These are phyloP conservation scores for Aphidoletes aphidimyza DNA, from an alignment of 2,888 invertebrate species.

Conservation along the genomic window DNA sequence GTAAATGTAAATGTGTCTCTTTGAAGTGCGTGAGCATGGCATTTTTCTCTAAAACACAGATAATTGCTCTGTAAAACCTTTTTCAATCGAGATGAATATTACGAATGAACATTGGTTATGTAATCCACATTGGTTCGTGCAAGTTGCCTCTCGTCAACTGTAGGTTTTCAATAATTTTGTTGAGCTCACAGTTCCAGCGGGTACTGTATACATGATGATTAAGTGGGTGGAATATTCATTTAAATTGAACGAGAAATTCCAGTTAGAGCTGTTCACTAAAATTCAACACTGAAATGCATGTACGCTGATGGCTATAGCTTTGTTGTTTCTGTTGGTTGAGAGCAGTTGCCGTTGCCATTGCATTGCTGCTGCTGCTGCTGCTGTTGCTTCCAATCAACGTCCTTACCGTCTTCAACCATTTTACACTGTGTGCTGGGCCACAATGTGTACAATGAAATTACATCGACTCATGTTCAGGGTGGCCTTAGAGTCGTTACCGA, in stretches of 20 bases:
- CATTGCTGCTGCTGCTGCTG: no score
- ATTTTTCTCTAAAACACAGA: neutral
- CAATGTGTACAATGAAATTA: neutral
- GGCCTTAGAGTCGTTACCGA: conserved; percentile 15
- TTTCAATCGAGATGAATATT: neutral
- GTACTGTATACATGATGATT: conserved; percentile 20
- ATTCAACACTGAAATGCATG: neutral
- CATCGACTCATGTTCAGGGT: neutral
- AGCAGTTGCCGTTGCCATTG: no score
- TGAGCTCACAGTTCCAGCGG: neutral
- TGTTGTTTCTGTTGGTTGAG: no score
- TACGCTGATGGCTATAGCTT: no score
- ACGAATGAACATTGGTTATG: neutral
- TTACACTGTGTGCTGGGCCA: neutral
- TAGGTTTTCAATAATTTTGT: no score
- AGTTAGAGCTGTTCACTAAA: neutral
- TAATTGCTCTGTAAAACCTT: conserved; percentile 21
- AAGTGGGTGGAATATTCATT: conserved; percentile 53
- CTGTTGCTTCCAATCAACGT: neutral
- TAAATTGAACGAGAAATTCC: neutral
- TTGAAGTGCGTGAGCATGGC: conserved; percentile 12
- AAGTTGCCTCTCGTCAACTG: no score
- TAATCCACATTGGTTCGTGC: neutral
- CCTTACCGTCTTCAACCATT: neutral
- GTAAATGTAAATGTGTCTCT: no score